These are phyloP conservation scores for Tenualosa thibaudeaui DNA, from an alignment of 2,797 vertebrate genomes.

Conservation along the genomic window DNA sequence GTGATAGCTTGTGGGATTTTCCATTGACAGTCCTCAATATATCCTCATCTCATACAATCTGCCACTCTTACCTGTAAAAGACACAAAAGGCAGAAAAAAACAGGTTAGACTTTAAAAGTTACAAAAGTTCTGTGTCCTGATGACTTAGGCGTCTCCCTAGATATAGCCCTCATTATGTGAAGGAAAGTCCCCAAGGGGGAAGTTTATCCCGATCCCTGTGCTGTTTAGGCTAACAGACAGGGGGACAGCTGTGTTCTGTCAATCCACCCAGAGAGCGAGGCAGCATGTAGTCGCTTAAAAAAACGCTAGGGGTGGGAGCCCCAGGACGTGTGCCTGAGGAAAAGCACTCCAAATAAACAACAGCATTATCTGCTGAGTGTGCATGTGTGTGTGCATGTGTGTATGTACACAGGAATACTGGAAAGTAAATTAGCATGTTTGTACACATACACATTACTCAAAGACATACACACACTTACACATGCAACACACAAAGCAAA, in stretches of 20 bases:
- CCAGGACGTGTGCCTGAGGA: conserved; percentile 49
- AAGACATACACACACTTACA: neutral
- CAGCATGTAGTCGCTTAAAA: conserved; percentile 62
- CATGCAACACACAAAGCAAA: neutral
- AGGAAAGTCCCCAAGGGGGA: conserved; percentile 31
- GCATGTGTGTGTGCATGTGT: neutral
- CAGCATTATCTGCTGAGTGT: conserved; percentile 30
- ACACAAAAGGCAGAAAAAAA: neutral
- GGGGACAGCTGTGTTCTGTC: conserved; percentile 76
- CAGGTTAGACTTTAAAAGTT: neutral
- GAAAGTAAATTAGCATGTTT: neutral
- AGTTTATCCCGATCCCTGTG: neutral
- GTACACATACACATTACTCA: neutral
- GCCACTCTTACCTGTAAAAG: neutral
- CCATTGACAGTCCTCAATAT: neutral
- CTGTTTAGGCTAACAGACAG: conserved; percentile 16
- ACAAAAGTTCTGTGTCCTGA: neutral
- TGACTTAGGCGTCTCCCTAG: neutral
- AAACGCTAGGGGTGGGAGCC: conserved; percentile 60
- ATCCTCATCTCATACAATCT: conserved; percentile 40
- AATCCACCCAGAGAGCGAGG: conserved; percentile 74
- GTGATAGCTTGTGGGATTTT: neutral
- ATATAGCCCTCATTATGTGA: conserved; percentile 67
- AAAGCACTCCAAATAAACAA: conserved; percentile 37
- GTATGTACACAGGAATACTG: neutral